phyloP scores from a whole-genome alignment of 2,113 vertebrate genomes.

The Motacilla tschutschensis region DNA sequence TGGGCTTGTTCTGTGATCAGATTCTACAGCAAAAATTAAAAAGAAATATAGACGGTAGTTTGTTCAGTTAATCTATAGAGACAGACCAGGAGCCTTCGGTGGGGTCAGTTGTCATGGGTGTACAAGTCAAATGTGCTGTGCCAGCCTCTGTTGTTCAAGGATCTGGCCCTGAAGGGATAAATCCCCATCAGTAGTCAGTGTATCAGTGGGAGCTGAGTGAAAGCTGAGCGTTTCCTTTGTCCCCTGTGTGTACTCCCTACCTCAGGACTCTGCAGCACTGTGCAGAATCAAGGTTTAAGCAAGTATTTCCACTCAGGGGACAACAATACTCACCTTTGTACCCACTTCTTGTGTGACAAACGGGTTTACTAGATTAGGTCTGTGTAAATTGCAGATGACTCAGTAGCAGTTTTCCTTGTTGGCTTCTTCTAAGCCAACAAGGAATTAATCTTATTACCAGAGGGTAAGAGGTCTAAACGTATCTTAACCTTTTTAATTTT shows the following conservation, averaged over 20 bases:
- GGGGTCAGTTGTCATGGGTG: neutral
- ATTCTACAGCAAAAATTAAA: neutral
- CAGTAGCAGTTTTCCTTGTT: neutral
- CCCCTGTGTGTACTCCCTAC: neutral
- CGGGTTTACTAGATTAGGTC: constrained; percentile 33
- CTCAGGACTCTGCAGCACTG: neutral
- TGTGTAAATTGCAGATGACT: constrained; percentile 33
- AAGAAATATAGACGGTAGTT: neutral
- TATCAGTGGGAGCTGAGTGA: neutral
- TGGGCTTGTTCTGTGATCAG: neutral
- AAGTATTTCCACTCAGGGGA: neutral
- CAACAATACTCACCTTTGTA: constrained; percentile 37
- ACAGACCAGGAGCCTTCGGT: neutral
- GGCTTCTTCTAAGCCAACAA: neutral
- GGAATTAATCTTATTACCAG: constrained; percentile 43
- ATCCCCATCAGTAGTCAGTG: neutral
- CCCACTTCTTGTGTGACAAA: constrained; percentile 37
- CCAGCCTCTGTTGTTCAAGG: constrained; percentile 1
- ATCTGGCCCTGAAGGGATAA: constrained; percentile 5
- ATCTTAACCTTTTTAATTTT: constrained; percentile 29
- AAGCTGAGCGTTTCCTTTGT: constrained; percentile 1
- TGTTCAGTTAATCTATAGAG: neutral
- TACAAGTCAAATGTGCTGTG: neutral
- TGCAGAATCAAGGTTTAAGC: neutral
- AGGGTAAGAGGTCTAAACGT: neutral